These are phyloP conservation scores for Prionailurus bengalensis DNA, from an alignment of 2,113 vertebrate genomes.

Conservation along the genomic window DNA sequence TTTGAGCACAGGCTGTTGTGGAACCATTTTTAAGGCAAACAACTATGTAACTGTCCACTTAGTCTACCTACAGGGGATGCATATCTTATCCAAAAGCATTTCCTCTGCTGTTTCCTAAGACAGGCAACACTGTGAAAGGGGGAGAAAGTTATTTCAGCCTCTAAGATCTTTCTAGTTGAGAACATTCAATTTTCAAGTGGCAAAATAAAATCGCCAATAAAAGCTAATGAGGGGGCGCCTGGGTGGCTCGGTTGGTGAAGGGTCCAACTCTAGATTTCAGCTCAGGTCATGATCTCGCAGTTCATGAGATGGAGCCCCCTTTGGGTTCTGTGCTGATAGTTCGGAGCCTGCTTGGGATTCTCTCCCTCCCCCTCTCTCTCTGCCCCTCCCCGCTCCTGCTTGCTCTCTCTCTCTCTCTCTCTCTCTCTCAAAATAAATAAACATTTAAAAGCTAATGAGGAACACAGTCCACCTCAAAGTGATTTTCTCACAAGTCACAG, in stretches of 20 bases:
- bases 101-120: background rate
- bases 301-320: no score
- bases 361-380: no score
- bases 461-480: background rate
- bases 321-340: no score
- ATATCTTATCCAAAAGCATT: background rate
- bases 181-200: background rate
- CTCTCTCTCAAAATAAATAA: no score
- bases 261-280: no score
- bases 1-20: background rate
- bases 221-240: background rate
- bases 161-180: background rate
- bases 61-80: background rate
- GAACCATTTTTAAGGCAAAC: background rate
- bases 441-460: background rate
- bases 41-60: background rate
- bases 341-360: no score
- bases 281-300: no score
- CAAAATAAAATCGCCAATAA: constrained; percentile 6
- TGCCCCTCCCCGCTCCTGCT: no score
- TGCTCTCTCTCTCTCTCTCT: no score
- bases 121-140: background rate
- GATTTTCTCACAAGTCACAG: background rate
- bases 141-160: background rate
- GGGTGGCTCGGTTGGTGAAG: no score